Evolutionary conservation across 2,113 vertebrate genomes (phyloP).

Genomic region (Eurypyga helias): DNA sequence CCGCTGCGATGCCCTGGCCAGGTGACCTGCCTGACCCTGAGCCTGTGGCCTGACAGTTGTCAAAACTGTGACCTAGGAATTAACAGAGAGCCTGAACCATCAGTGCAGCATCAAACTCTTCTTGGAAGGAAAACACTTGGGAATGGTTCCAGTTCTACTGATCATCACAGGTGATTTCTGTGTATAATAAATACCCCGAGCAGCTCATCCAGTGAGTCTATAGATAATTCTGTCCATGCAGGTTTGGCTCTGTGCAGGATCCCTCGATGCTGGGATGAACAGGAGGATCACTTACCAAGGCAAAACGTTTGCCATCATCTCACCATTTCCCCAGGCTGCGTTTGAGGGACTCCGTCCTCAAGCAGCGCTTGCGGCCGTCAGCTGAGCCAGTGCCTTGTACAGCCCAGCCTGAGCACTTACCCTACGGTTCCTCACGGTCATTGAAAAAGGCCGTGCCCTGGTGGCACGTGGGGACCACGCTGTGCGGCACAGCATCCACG

Average conservation of each 20-base stretch:
- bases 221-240: accelerated
- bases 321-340: not conserved
- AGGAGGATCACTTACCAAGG: not conserved
- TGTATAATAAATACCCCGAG: not conserved
- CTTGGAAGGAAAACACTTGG: not conserved
- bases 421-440: accelerated
- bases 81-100: not conserved
- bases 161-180: not conserved
- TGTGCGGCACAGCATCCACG: not conserved
- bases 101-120: not conserved
- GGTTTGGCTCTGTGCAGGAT: not conserved
- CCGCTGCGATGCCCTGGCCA: accelerated
- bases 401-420: not conserved
- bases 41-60: not conserved
- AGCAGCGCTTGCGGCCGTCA: accelerated
- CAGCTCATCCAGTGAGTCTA: not conserved
- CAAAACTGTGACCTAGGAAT: not conserved
- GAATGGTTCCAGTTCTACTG: not conserved
- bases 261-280: not conserved
- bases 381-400: not conserved
- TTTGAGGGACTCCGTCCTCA: not conserved
- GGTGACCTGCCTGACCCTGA: not conserved
- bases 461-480: not conserved
- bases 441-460: not conserved
- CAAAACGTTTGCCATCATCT: not conserved